These are phyloP conservation scores for Ferrisia virgata DNA, from an alignment of 2,888 invertebrate species.

Conservation along the genomic window DNA sequence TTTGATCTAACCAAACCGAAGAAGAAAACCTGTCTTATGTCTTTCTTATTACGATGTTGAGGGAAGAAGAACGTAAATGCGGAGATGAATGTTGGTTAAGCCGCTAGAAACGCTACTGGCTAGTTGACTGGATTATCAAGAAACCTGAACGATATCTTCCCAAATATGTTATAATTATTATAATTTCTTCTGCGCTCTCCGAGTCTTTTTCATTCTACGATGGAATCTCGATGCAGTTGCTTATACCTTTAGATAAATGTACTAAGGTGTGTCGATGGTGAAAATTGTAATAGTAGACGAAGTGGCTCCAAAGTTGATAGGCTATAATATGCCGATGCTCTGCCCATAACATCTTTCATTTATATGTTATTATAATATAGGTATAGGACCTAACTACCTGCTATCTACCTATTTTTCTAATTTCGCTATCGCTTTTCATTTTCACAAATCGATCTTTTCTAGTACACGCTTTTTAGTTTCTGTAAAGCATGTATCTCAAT, in stretches of 20 bases:
- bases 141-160: slow-evolving; percentile 42
- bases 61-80: slow-evolving; percentile 36
- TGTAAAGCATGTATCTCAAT: too few species aligned
- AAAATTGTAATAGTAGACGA: slow-evolving; percentile 27
- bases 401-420: too few species aligned
- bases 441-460: too few species aligned
- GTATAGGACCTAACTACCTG: too few species aligned
- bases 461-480: too few species aligned
- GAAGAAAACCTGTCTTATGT: slow-evolving; percentile 41
- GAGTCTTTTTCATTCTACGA: neutral
- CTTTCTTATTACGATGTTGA: slow-evolving; percentile 28
- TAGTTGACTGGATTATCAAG: slow-evolving; percentile 33
- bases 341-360: too few species aligned
- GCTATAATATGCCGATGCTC: neutral
- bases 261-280: slow-evolving; percentile 28
- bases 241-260: too few species aligned
- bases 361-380: too few species aligned
- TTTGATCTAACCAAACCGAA: slow-evolving; percentile 38
- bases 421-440: too few species aligned
- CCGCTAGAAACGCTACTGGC: slow-evolving; percentile 38
- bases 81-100: slow-evolving; percentile 42
- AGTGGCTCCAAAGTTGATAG: neutral
- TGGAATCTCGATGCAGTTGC: neutral
- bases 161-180: slow-evolving; percentile 43
- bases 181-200: neutral